phyloP scores from a whole-genome alignment of 2,888 invertebrate species.

The Aromia moschata region DNA sequence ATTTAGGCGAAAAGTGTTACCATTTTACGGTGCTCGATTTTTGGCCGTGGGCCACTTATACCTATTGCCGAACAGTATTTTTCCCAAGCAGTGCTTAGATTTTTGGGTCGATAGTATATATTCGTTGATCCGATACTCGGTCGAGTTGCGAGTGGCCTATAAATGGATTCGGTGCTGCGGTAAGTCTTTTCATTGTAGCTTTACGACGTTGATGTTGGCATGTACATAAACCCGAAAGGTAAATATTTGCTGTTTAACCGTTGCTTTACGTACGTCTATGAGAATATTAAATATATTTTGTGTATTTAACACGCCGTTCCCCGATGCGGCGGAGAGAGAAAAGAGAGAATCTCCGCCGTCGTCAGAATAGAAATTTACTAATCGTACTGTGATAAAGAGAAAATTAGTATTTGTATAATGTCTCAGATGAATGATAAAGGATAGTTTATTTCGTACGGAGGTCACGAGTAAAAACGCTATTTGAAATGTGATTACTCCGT shows the following conservation, averaged over 20 bases:
- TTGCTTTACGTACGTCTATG: not conserved
- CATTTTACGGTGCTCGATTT: no score
- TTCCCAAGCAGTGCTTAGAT: not conserved
- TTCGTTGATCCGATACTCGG: no score
- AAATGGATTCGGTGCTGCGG: not conserved
- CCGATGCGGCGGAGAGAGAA: not conserved
- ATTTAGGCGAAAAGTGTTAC: no score
- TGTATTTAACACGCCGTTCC: not conserved
- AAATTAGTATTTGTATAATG: constrained; percentile 20
- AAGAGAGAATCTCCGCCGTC: not conserved
- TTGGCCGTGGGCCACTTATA: no score
- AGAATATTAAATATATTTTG: no score
- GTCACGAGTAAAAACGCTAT: constrained; percentile 1
- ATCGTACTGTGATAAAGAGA: constrained; percentile 23
- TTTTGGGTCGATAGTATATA: no score
- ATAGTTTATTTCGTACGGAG: constrained; percentile 12
- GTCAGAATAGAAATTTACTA: constrained; percentile 13
- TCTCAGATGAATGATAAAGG: constrained; percentile 7
- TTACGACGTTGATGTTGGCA: not conserved
- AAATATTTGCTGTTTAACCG: not conserved
- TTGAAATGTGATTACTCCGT: constrained; percentile 14
- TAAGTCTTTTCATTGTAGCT: not conserved
- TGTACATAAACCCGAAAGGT: not conserved
- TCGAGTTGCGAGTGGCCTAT: no score
- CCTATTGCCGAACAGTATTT: not conserved